Evolutionary conservation across 2,888 invertebrate genomes (phyloP), one percentile per base, ranked within the genome.

Genomic region (Germaria angustata): DNA sequence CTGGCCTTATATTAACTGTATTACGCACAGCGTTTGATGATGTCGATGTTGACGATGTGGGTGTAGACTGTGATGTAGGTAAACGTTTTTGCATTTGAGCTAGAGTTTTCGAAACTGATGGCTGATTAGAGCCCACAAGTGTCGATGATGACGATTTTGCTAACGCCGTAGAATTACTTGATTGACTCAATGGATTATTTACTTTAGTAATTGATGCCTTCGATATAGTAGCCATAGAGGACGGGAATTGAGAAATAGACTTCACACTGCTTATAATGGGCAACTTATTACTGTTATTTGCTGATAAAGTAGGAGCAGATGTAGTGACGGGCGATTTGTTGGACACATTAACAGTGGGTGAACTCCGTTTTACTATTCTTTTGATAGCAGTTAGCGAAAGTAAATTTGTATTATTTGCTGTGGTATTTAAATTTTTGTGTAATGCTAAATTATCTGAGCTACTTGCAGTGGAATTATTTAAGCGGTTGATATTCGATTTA

Each of bases 1-100:
- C 80, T 20, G 84, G 83, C 15, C 84, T 72, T 61, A 84, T 84
- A 71, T 84, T 85, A 15, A 84, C 78, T 17, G 84, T 73, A 63
- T 77, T 85, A 1, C 73, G 69, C 2, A n/a, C 13, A 11, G 57
- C 13, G 49, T 46, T 72, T 46, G 36, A 1, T 11, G 63, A n/a
- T 0, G 75, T 17, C 22, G 78, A 6, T 13, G 78, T n/a, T 8
- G 84, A 36, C 4, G 76, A 0, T 11, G 77, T 9, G 3, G 79
- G 13, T 17, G 76, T 24, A 7, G 81, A 11, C 15, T 71, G 75
- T 11, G 68, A 61, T 41, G 78, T 17, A 6, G 81, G 44, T 59
- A 72, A 66, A 71, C 79, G 79, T 55, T 76, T 82, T 66, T 82
- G 82, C 20, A 82, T 76, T 72, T 76, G 79, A 36, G 82, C 65